Evolutionary conservation across 2,888 invertebrate genomes (phyloP).

Genomic region (Dynastes hyllus): DNA sequence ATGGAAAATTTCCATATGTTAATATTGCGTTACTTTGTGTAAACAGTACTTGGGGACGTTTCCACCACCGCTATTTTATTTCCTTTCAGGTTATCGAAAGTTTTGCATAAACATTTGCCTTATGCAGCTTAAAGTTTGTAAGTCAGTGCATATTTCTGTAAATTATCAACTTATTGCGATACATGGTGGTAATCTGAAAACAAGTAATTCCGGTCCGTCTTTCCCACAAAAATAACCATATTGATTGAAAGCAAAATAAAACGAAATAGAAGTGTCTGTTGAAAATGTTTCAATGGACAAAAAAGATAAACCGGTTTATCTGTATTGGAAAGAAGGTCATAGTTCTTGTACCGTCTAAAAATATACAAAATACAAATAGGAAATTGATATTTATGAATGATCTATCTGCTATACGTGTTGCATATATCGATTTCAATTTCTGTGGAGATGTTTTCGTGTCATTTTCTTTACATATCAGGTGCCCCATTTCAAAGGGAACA

Average conservation of each 20-base stretch:
- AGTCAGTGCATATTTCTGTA: too few species aligned
- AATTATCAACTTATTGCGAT: too few species aligned
- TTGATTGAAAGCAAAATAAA: constrained; percentile 28
- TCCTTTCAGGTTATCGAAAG: too few species aligned
- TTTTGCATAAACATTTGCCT: too few species aligned
- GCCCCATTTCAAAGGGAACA: constrained; percentile 42
- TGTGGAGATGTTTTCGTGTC: not conserved
- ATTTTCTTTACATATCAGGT: constrained; percentile 15
- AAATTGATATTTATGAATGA: constrained; percentile 48
- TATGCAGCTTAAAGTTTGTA: too few species aligned
- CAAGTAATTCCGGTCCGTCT: too few species aligned
- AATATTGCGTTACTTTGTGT: too few species aligned
- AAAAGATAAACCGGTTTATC: constrained; percentile 62
- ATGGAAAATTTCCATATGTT: too few species aligned
- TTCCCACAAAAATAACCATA: not conserved
- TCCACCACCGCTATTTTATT: too few species aligned
- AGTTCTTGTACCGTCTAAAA: constrained; percentile 65
- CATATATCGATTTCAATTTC: not conserved
- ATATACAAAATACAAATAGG: constrained; percentile 60
- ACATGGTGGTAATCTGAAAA: too few species aligned
- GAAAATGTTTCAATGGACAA: constrained; percentile 38
- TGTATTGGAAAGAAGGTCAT: constrained; percentile 60
- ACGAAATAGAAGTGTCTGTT: constrained; percentile 1
- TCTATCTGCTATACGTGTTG: not conserved
- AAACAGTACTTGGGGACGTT: too few species aligned